Evolutionary conservation across 2,113 vertebrate species (phyloP).

Genomic region (Siniperca knerii): DNA sequence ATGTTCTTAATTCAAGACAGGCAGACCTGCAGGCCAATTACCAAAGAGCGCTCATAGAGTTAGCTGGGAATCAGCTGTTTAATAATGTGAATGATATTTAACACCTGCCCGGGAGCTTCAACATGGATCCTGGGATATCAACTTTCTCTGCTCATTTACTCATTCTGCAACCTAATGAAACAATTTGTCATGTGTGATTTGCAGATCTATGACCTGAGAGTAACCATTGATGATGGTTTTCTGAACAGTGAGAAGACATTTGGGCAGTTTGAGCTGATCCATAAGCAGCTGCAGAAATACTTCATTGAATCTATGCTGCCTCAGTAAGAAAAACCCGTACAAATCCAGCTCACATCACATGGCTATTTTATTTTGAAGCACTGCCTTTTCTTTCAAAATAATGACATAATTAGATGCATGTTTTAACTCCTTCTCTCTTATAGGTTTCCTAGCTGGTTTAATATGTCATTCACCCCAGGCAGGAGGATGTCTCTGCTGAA

Average conservation of each 20-base stretch:
- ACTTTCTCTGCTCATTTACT: background rate
- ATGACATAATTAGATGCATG: background rate
- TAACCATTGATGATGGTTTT: slow-evolving; percentile 82
- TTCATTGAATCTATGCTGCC: slow-evolving; percentile 86
- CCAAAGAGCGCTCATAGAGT: background rate
- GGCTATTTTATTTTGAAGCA: background rate
- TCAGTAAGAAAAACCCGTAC: slow-evolving; percentile 75
- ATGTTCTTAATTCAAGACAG: background rate
- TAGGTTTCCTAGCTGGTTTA: slow-evolving; percentile 88
- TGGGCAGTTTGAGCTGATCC: slow-evolving; percentile 86
- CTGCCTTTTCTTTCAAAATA: background rate
- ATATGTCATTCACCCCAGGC: slow-evolving; percentile 80
- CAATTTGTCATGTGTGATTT: slow-evolving; percentile 17
- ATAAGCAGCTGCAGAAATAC: slow-evolving; percentile 87
- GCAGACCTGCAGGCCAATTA: background rate
- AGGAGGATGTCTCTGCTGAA: slow-evolving; percentile 86
- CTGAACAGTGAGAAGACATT: slow-evolving; percentile 86
- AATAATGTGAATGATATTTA: background rate
- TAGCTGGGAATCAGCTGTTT: background rate
- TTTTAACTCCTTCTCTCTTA: slow-evolving; percentile 35
- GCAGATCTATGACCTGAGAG: slow-evolving; percentile 86
- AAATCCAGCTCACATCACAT: background rate
- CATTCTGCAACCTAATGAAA: background rate
- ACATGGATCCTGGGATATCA: background rate
- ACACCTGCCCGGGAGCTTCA: background rate